Evolutionary conservation across 2,888 invertebrate genomes (phyloP).

Genomic region (Trisateles emortualis): DNA sequence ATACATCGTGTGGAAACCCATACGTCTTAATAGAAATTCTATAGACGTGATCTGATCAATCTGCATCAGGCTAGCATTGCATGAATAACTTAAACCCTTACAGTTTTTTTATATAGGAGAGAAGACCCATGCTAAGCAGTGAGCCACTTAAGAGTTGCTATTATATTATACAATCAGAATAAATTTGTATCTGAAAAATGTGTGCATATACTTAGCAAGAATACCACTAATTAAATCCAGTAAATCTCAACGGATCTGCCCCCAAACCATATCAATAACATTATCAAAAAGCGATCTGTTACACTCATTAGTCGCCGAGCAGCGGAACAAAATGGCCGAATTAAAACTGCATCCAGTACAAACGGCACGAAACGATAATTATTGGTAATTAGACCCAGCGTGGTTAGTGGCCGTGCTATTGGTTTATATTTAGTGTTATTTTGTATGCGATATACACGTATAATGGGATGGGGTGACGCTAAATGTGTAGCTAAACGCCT

Average conservation of each 20-base stretch:
- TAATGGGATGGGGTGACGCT: conserved; percentile 22
- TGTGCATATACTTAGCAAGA: background rate
- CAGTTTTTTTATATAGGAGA: too few species aligned
- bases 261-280: conserved; percentile 69
- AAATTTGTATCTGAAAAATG: too few species aligned
- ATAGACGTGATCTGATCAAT: too few species aligned
- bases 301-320: conserved; percentile 70
- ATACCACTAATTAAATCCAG: conserved; percentile 31
- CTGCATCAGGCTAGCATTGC: too few species aligned
- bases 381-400: conserved; percentile 77
- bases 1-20: too few species aligned
- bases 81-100: too few species aligned
- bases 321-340: conserved; percentile 72
- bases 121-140: too few species aligned
- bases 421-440: conserved; percentile 65
- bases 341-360: conserved; percentile 77
- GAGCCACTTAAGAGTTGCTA: too few species aligned
- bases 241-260: conserved; percentile 44
- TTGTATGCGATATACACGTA: conserved; percentile 46
- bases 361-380: conserved; percentile 71
- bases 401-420: conserved; percentile 57
- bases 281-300: conserved; percentile 79
- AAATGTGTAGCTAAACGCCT: conserved; percentile 22
- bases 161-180: too few species aligned
- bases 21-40: too few species aligned